Evolutionary conservation across 2,888 invertebrate genomes (phyloP), one percentile per base, ranked within the genome.

Genomic region (Ichneumoninae sp.): DNA sequence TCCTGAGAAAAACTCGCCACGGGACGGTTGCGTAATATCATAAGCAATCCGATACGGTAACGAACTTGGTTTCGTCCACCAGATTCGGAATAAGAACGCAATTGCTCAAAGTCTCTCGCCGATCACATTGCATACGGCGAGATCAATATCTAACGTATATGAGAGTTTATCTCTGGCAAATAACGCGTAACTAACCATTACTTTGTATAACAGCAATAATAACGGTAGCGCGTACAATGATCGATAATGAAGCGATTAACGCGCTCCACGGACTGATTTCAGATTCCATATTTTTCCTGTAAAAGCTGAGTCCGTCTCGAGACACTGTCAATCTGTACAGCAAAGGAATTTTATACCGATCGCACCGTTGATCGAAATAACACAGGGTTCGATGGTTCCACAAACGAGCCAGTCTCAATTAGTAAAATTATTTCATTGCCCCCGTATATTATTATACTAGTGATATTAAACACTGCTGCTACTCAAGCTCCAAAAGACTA

Each of bases 11-110:
- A 80, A 62, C 52, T 84, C 88, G 54, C 83, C 90, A 6, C 90
- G 91, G 44, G 87, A 90, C 19, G 84, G 87, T 33, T 92, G 92
- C 85, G 80, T 89, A 66, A 84, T 92, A 44, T 92, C 92, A 36
- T 92, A 92, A 85, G 57, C 54, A 74, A 75, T 57, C 10, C 33
- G 30, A 2, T 47, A 50, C 10, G 13, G 44, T 50, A 69, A 54
- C 44, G 26, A 54, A 36, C 62, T 16, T 60, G 22, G 30, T 3
- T 40, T 52, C 22, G 36, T 66, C 36, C 47, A 16, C 52, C 47
- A 3, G 60, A 13, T 40, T 52, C 50, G 36, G 36, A 44, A 71
- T 66, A 44, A 80, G 60, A 72, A 70, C 65, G 75, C 62, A 71
- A 75, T 86, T 86, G 86, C 87, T 84, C 86, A 87, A 87, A 86